Base-by-base conservation (phyloP, 1,140 invertebrate species). In the Drosophila leontia region DNA sequence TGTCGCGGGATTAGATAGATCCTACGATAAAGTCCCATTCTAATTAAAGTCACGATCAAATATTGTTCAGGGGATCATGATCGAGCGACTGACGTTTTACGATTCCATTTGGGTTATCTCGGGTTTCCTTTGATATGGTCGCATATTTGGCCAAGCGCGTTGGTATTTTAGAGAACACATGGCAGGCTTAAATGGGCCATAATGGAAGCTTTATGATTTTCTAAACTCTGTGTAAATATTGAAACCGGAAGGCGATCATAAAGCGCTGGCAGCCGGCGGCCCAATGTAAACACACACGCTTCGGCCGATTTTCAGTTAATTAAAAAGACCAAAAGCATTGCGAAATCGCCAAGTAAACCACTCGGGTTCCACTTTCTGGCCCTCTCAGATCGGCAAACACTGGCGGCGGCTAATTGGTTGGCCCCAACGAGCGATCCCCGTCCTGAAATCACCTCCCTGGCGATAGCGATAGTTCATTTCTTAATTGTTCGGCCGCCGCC, bases 401-500 rank as follows among this genome's bases (percentile, higher is more conserved):
- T 60, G 71, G 70, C 75, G 64, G 57, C 57, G 78, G 74, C 70
- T 84, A 85, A 90, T 88, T 84, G 85, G 78, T 51, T 59, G 55
- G 67, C 67, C 70, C 67, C 37, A 72, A 75, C 61, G 56, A 44
- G 26, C 55, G 58, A 78, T 59, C 67, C 48, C 56, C 57, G 34
- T 47, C 51, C 68, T 47, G 67, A 8, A 53, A 67, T 70, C 67
- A 70, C 61, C 67, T 70, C 47, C 37, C n/a, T 19, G 55, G 68
- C 63, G 69, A 76, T 77, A 51, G 65, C 77, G 72, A 90, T 90
- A 88, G 84, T 88, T 88, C 85, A 90, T 90, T 88, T 78, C 85
- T 90, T 87, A 87, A 87, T 87, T 87, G 84, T 84, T 90, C 76
- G 56, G 68, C 67, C 57, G 71, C 57, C 69, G 78, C 62, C 56